Evolutionary conservation across 2,888 invertebrate species (phyloP), one percentile per base, ranked within the genome.

Genomic region (Pachycephus smyrnensis): DNA sequence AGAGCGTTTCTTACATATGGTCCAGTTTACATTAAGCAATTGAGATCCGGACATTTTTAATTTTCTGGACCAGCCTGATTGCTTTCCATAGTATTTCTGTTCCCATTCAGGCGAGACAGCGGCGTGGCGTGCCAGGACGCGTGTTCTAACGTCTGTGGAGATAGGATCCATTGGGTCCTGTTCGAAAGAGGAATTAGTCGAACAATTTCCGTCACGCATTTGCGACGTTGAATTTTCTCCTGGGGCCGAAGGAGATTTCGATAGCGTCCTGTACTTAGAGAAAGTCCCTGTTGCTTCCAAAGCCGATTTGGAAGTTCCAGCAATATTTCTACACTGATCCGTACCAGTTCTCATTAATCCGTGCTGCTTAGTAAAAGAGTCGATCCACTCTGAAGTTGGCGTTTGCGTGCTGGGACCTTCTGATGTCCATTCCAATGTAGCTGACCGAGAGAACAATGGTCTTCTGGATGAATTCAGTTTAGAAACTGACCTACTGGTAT

Each of bases 351-450:
- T 75, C 9, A 75, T 68, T 11, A 78, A 75, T 12, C 78, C 78
- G 35, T 78, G 78, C 31, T 78, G 78, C 31, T 68, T 55, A 23
- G 78, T 75, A 35, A 78, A 78, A 12, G 78, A 78, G 37, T 78
- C 78, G 35, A 78, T 78, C 78, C 78, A 78, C 15, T 78, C 78
- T 1, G 78, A 75, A 37, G 78, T 71, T 12, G 78, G 78, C 12
- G 71, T 35, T 32, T 76, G 71, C 11, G 73, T 71, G 31, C 76
- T 78, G 9, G 78, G 78, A 31, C 78, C 78, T 35, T 78, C 78
- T n/a, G 73, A 55, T 12, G 78, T 78, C 78, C 78, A 78, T 75
- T 78, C 78, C 30, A 78, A 31, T n/a, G 78, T 78, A 1, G 78
- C 78, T 15, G 78, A 78, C n/a, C 78, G 75, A 12, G 76, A 78